Evolutionary conservation across 2,113 vertebrate species (phyloP).

Genomic region (Mesitornis unicolor): DNA sequence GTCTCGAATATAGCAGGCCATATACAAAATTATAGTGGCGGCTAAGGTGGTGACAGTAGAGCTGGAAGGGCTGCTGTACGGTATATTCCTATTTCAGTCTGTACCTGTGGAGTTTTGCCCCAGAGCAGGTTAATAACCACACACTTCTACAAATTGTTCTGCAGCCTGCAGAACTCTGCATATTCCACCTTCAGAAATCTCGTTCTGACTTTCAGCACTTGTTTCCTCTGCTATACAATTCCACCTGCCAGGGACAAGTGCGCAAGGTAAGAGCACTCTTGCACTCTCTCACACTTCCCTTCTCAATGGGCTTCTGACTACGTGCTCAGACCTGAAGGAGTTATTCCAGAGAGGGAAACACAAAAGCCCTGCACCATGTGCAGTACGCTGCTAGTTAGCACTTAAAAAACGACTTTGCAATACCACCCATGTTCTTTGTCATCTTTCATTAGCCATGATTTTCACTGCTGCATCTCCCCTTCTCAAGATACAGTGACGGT

Average conservation of each 20-base stretch:
- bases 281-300: not conserved
- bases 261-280: not conserved
- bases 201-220: not conserved
- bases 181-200: not conserved
- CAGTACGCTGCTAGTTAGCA: not conserved
- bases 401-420: not conserved
- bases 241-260: not conserved
- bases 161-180: not conserved
- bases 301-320: not conserved
- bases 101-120: not conserved
- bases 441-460: not conserved
- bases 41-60: not conserved
- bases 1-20: not conserved
- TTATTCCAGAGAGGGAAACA: not conserved
- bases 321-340: not conserved
- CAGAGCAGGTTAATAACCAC: not conserved
- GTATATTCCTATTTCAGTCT: not conserved
- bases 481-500: not conserved
- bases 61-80: not conserved
- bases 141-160: not conserved
- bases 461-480: not conserved
- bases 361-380: not conserved
- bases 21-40: fast-evolving
- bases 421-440: not conserved
- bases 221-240: not conserved